Conservation (phyloP, 2,113 vertebrate genomes). For the Pseudolaguvia tuberculata region DNA sequence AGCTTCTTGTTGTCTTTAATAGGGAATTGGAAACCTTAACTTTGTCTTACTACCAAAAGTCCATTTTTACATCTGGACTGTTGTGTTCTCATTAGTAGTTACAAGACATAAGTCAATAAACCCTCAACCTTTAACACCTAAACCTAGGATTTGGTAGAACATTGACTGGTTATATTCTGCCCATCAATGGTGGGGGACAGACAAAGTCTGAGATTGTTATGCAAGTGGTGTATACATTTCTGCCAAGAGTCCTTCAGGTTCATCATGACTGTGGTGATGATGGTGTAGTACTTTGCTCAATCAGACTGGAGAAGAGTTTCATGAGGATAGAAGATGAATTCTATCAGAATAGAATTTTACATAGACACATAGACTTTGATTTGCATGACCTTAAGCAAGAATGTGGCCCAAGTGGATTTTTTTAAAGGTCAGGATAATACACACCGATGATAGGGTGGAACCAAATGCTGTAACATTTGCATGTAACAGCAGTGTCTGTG, state of each 20-base stretch:
- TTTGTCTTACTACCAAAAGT: neutral
- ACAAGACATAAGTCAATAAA: too few species aligned
- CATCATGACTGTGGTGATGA: neutral
- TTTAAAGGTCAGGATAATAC: neutral
- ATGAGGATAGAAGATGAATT: slow-evolving; percentile 9
- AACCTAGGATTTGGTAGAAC: too few species aligned
- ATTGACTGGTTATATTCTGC: too few species aligned
- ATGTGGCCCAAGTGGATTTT: slow-evolving; percentile 23
- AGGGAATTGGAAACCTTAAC: neutral
- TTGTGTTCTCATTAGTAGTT: neutral
- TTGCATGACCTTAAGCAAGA: slow-evolving; percentile 47
- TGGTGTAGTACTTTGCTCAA: neutral
- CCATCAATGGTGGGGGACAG: too few species aligned
- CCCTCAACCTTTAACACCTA: too few species aligned
- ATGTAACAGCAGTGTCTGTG: slow-evolving; percentile 48
- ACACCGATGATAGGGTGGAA: slow-evolving; percentile 58
- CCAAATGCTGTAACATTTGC: slow-evolving; percentile 55
- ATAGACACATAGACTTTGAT: slow-evolving; percentile 43
- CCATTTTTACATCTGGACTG: neutral
- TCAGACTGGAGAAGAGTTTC: neutral
- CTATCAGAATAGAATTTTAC: neutral
- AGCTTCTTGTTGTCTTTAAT: neutral
- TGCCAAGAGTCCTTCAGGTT: neutral
- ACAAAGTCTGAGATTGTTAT: too few species aligned
- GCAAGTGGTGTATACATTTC: neutral